Evolutionary conservation across 1,140 invertebrate species (phyloP).

Genomic region (Drosophila tropicalis): DNA sequence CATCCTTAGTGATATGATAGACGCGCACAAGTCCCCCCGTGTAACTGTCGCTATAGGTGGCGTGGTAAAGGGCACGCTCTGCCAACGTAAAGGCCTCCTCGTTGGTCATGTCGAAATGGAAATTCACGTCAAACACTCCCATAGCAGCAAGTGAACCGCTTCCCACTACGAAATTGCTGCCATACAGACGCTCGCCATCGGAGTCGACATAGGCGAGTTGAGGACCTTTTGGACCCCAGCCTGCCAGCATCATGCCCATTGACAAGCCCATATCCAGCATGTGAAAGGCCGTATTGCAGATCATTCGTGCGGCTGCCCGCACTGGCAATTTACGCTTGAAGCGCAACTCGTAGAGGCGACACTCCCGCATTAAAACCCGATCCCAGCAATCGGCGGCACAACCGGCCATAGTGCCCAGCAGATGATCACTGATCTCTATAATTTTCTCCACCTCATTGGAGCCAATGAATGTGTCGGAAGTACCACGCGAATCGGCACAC

Average conservation of each 20-base stretch:
- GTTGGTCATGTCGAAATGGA: slow-evolving; percentile 92
- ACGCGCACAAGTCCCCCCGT: slow-evolving; percentile 15
- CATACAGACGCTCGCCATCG: slow-evolving; percentile 94
- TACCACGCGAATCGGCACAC: slow-evolving; percentile 97
- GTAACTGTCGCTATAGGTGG: slow-evolving; percentile 89
- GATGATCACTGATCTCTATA: slow-evolving; percentile 96
- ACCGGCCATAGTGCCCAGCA: slow-evolving; percentile 85
- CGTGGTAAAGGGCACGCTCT: slow-evolving; percentile 96
- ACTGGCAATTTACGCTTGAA: slow-evolving; percentile 93
- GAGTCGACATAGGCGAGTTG: slow-evolving; percentile 98
- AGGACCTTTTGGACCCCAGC: slow-evolving; percentile 97
- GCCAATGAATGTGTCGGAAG: slow-evolving; percentile 95
- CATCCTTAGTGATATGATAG: background rate
- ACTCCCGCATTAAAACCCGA: slow-evolving; percentile 95
- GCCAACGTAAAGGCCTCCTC: slow-evolving; percentile 96
- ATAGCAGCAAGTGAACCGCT: slow-evolving; percentile 97
- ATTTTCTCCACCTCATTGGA: slow-evolving; percentile 97
- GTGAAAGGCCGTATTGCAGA: slow-evolving; percentile 98
- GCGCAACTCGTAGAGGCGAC: slow-evolving; percentile 95
- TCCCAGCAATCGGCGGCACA: slow-evolving; percentile 99
- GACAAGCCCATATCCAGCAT: slow-evolving; percentile 95
- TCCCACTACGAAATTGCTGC: slow-evolving; percentile 96
- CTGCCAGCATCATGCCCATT: slow-evolving; percentile 97
- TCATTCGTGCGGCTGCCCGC: slow-evolving; percentile 97
- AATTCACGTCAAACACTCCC: slow-evolving; percentile 95